Percentiles rank a stretch among this genome's conserved stretches.
These are phyloP conservation scores for Neosilurus hyrtlii DNA, from an alignment of 2,797 vertebrate species.

Conservation along the genomic window DNA sequence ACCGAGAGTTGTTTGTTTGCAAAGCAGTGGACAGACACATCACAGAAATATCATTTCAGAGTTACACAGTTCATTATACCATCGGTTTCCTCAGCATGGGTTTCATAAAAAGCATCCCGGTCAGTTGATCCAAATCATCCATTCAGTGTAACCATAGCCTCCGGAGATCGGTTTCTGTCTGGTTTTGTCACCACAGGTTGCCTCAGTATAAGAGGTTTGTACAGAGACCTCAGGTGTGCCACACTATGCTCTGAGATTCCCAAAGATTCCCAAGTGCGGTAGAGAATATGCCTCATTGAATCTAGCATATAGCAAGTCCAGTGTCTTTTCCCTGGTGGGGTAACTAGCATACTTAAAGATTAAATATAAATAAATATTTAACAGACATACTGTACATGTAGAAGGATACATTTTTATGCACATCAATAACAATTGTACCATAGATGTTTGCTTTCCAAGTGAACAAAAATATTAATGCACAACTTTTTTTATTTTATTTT, in stretches of 20 bases:
- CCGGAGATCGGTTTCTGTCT: background rate
- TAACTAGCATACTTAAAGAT: background rate
- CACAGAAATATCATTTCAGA: background rate
- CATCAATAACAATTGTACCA: background rate
- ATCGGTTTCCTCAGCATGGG: background rate
- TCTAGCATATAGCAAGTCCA: background rate
- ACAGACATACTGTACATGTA: background rate
- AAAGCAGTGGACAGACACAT: background rate
- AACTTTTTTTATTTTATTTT: too few species aligned
- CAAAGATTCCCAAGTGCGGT: background rate
- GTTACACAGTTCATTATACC: background rate
- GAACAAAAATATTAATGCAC: too few species aligned
- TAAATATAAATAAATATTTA: background rate
- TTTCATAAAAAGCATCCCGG: background rate
- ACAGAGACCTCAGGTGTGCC: background rate
- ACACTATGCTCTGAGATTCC: background rate
- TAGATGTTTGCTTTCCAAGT: background rate
- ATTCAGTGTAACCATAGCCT: background rate
- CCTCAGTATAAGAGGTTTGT: background rate
- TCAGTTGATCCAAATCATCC: background rate
- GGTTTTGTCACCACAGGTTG: background rate
- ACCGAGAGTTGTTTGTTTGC: background rate
- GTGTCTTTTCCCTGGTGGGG: background rate
- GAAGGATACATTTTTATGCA: background rate
- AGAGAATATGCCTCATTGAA: background rate